A percentile compares a stretch with the other conserved stretches of the same genome.
Conservation (phyloP, 2,113 vertebrate genomes). For the Clarias magur region DNA sequence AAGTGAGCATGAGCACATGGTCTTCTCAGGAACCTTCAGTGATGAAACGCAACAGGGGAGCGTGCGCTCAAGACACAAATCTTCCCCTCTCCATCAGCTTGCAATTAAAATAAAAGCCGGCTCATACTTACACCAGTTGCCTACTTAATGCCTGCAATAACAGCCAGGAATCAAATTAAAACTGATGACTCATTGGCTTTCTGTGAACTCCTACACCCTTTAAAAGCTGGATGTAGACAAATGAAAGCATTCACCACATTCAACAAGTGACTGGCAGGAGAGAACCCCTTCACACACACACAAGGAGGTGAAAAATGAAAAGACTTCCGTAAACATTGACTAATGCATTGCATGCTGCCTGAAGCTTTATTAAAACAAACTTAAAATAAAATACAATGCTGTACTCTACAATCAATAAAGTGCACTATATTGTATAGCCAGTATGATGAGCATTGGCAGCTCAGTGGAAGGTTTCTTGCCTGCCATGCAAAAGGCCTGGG, state of each 20-base stretch:
- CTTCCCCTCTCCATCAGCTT: not conserved
- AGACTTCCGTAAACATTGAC: not conserved
- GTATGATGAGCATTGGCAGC: too few relatives aligned
- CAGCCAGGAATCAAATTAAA: conserved; percentile 65
- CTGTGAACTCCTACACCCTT: conserved; percentile 45
- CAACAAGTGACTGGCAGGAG: conserved; percentile 9
- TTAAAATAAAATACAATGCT: not conserved
- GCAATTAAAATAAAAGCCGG: conserved; percentile 14
- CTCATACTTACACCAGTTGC: conserved; percentile 28
- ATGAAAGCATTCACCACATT: not conserved
- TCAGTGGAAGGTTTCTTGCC: too few relatives aligned
- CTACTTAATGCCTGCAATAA: conserved; percentile 45
- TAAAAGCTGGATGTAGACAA: not conserved
- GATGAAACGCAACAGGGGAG: not conserved
- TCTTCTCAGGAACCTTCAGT: not conserved
- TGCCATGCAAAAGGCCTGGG: too few relatives aligned
- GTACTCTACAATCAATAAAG: not conserved
- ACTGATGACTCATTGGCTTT: conserved; percentile 70
- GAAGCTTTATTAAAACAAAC: not conserved
- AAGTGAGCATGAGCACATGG: conserved; percentile 48
- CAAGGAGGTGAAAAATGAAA: not conserved
- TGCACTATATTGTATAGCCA: too few relatives aligned
- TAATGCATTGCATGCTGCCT: not conserved
- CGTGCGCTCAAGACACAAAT: not conserved
- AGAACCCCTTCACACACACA: conserved; percentile 33